Conservation (phyloP, 1,140 invertebrate species). For the Ceratosolen fusciceps region DNA sequence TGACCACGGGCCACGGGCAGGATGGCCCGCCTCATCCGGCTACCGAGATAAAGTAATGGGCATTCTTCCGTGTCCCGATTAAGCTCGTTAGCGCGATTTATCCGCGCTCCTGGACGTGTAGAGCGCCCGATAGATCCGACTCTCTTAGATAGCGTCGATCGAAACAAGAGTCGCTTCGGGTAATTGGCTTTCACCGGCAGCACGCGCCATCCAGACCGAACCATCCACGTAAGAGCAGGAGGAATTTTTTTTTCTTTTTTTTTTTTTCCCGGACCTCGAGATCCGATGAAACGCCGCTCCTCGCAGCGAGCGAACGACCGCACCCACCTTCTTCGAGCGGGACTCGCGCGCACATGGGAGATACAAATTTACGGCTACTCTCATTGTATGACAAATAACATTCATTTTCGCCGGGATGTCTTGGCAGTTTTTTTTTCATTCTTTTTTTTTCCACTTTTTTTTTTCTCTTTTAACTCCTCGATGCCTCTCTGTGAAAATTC, state of each 20-base stretch:
- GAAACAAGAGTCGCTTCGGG: not conserved
- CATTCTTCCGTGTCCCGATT: not conserved
- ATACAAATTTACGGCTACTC: not conserved
- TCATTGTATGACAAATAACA: not conserved
- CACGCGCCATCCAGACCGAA: not conserved
- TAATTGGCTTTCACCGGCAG: conserved; percentile 26
- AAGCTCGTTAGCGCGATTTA: not conserved
- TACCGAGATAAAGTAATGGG: not conserved
- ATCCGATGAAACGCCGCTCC: too few relatives aligned
- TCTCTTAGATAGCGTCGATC: not conserved
- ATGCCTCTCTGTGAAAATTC: not conserved
- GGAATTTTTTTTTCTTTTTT: conserved; percentile 4
- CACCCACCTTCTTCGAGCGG: too few relatives aligned
- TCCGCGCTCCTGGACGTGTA: not conserved
- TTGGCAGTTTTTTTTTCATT: conserved; percentile 1
- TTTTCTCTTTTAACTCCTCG: not conserved
- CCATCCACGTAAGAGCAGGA: not conserved
- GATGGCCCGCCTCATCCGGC: too few relatives aligned
- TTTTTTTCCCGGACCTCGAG: not conserved
- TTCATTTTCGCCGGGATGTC: not conserved
- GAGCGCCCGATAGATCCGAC: not conserved
- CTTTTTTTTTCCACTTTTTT: too few relatives aligned
- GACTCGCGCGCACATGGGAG: not conserved
- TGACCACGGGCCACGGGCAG: too few relatives aligned
- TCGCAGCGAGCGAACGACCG: too few relatives aligned